phyloP scores from a whole-genome alignment of 2,888 invertebrate genomes.

The Catocala sponsa region DNA sequence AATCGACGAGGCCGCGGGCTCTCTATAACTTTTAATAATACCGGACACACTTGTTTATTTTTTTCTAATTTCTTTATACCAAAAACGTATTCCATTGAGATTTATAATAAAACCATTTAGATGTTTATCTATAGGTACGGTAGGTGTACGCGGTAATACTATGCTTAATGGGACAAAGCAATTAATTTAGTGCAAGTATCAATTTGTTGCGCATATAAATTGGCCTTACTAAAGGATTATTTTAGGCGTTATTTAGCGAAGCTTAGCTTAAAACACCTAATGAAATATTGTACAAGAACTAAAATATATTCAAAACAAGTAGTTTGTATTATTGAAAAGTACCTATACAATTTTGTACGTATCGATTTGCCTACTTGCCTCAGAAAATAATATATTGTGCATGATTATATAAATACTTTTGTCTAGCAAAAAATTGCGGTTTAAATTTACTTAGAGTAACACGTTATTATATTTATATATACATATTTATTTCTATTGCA shows the following conservation, averaged over 20 bases:
- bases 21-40: neutral
- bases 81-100: neutral
- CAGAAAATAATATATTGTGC: too few species aligned
- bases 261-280: neutral
- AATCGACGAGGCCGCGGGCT: neutral
- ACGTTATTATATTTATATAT: too few species aligned
- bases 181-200: constrained; percentile 1
- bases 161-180: constrained; percentile 5
- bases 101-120: neutral
- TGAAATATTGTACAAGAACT: neutral
- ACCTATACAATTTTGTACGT: too few species aligned
- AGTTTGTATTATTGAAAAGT: too few species aligned
- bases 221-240: constrained; percentile 13
- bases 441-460: too few species aligned
- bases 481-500: too few species aligned
- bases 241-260: constrained; percentile 6
- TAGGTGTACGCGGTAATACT: constrained; percentile 6
- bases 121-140: neutral
- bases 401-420: too few species aligned
- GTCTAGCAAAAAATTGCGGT: too few species aligned
- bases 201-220: constrained; percentile 29
- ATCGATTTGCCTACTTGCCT: too few species aligned
- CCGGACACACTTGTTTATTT: neutral
- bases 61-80: constrained; percentile 1
- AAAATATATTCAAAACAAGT: neutral